Base-by-base conservation (phyloP, 2,113 vertebrate genomes). In the Amblyornis subalaris region DNA sequence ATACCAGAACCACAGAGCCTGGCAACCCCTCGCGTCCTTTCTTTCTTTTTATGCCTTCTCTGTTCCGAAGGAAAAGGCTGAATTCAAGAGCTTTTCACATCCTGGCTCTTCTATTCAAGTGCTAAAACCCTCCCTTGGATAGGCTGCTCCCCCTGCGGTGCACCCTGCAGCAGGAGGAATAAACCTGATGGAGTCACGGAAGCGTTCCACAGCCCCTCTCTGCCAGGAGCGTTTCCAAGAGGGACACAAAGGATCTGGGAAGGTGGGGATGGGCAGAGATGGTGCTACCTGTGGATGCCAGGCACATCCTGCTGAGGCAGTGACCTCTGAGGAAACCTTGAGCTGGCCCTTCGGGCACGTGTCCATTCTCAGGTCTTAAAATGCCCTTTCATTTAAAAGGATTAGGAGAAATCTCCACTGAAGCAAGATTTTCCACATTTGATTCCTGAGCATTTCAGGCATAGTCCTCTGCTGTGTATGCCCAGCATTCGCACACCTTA, bases 221-320 rank as follows among this genome's bases (percentile, higher is more conserved):
- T 44, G 57, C 38, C 2, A 0, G 40, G 53, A 31, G 8, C 1
- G 0, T 13, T 70, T 36, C 10, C 36, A 6, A 10, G 24, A 50
- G 51, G 89, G n/a, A 31, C 60, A 26, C 0, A 7, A 10, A 31
- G 50, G 48, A 5, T 36, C 47, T 0, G 0, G 14, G 55, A 7
- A 11, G 47, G 10, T 0, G 0, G 47, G 40, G 38, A 4, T 7
- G 36, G 51, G 29, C 70, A 50, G 65, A 20, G 51, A 2, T 1
- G 18, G 21, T 1, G 3, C 19, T 8, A 12, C 13, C n/a, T 33
- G 19, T 0, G 0, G 71, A 14, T 42, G 10, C 7, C 53, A 45
- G 53, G 51, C 6, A 4, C 0, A 0, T 51, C 33, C 62, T 45
- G 28, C 14, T 9, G 14, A 29, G 28, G 12, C 13, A 35, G 18